Evolutionary conservation across 2,888 invertebrate genomes (phyloP).

Genomic region (Standfussiana lucernea): DNA sequence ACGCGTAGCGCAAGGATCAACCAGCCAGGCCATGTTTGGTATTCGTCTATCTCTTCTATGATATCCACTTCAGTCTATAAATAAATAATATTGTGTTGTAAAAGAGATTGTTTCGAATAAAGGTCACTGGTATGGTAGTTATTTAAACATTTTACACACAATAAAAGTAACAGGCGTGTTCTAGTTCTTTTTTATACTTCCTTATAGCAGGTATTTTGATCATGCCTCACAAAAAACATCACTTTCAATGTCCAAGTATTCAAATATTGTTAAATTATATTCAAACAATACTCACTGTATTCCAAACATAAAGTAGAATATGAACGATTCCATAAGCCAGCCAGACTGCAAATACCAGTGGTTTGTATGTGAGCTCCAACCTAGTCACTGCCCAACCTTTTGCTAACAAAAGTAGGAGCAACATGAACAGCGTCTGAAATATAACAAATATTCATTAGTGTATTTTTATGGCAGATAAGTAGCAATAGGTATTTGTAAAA

Average conservation of each 20-base stretch:
- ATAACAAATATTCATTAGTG: constrained; percentile 13
- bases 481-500: constrained; percentile 21
- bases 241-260: background rate
- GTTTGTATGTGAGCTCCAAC: constrained; percentile 96
- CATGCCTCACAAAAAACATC: background rate
- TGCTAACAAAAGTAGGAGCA: constrained; percentile 96
- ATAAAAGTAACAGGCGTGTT: constrained; percentile 25
- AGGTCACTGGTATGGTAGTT: constrained; percentile 12
- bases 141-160: constrained; percentile 25
- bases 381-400: constrained; percentile 99
- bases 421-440: constrained; percentile 97
- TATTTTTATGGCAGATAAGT: constrained; percentile 34
- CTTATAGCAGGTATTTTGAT: background rate
- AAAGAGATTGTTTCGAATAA: constrained; percentile 33
- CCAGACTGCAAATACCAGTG: constrained; percentile 96
- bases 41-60: constrained; percentile 98
- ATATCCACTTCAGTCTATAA: constrained; percentile 98
- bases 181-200: background rate
- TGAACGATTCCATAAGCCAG: constrained; percentile 97
- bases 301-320: constrained; percentile 98
- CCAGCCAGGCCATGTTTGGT: constrained; percentile 99
- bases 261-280: constrained; percentile 2
- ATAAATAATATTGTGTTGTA: constrained; percentile 27
- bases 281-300: constrained; percentile 93
- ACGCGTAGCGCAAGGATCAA: constrained; percentile 96